Percentiles rank a stretch among this genome's conserved stretches.
These are phyloP conservation scores for Steinernema scapterisci DNA, from an alignment of 2,888 invertebrate genomes.

Conservation along the genomic window DNA sequence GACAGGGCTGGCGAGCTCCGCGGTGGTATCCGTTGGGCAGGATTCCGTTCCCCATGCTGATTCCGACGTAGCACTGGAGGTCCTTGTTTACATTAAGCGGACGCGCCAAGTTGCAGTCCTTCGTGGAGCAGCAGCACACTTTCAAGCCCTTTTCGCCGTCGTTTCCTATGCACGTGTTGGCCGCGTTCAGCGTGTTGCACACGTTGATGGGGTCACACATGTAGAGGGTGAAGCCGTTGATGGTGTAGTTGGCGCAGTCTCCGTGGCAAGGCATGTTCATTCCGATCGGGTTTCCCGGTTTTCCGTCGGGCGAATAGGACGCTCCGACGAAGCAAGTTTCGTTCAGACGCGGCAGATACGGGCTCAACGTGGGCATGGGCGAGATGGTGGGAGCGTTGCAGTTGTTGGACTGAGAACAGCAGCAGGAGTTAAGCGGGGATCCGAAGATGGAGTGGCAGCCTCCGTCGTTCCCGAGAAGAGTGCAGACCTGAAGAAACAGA, in stretches of 20 bases:
- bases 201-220: conserved; percentile 31
- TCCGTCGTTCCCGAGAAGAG: not conserved
- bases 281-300: not conserved
- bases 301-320: not conserved
- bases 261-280: conserved; percentile 27
- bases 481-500: conserved; percentile 19
- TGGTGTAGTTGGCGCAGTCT: conserved; percentile 16
- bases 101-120: not conserved
- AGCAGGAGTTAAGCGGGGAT: conserved; percentile 2
- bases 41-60: conserved; percentile 24
- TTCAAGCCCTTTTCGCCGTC: not conserved
- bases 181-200: not conserved
- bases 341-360: not conserved
- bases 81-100: not conserved
- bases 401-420: conserved; percentile 29
- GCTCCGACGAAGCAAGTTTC: conserved; percentile 8
- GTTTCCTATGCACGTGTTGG: not conserved
- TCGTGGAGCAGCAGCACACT: conserved; percentile 2
- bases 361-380: conserved; percentile 3
- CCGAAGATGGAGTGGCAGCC: not conserved
- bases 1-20: conserved; percentile 16
- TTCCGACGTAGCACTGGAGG: conserved; percentile 34
- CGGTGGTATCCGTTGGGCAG: not conserved
- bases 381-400: conserved; percentile 31
- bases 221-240: conserved; percentile 13